A percentile compares a stretch with the other conserved stretches of the same genome.
Conservation (phyloP, 1,140 invertebrate species). For the Neodiprion lecontei region DNA sequence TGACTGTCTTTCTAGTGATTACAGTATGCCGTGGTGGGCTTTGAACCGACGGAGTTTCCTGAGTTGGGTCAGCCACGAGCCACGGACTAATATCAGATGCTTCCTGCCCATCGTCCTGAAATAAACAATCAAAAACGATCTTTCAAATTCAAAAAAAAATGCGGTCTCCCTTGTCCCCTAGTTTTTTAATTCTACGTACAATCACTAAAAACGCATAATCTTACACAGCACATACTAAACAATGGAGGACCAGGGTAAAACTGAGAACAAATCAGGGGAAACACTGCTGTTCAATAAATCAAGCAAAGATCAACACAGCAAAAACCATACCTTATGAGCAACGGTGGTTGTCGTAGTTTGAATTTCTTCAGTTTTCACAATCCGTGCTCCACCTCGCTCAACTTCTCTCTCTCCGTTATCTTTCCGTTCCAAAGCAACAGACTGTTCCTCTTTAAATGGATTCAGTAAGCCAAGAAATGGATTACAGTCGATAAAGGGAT, state of each 20-base stretch:
- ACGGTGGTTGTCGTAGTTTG: constrained; percentile 54
- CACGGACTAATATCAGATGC: constrained; percentile 74
- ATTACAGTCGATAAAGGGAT: constrained; percentile 66
- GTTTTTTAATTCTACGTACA: constrained; percentile 45
- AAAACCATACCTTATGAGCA: constrained; percentile 49
- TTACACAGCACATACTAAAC: constrained; percentile 18
- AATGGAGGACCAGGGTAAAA: constrained; percentile 1
- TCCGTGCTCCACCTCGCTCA: constrained; percentile 41
- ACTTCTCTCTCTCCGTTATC: constrained; percentile 38
- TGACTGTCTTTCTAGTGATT: constrained; percentile 82
- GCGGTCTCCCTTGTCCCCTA: constrained; percentile 48
- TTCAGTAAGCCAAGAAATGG: constrained; percentile 59
- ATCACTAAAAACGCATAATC: constrained; percentile 21
- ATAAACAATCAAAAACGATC: constrained; percentile 56
- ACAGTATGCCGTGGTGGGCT: constrained; percentile 71
- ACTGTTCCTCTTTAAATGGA: constrained; percentile 57
- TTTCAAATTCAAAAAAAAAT: constrained; percentile 47
- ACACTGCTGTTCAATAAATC: constrained; percentile 15
- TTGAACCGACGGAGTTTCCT: constrained; percentile 63
- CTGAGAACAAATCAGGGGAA: constrained; percentile 23
- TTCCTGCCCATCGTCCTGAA: constrained; percentile 60
- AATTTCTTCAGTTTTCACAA: constrained; percentile 53
- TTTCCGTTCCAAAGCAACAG: constrained; percentile 37
- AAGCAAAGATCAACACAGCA: constrained; percentile 29
- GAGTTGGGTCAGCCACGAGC: constrained; percentile 76